A percentile compares a stretch with the other conserved stretches of the same genome.
These are phyloP conservation scores for Siniperca undulata DNA, from an alignment of 2,797 vertebrate species.

Conservation along the genomic window DNA sequence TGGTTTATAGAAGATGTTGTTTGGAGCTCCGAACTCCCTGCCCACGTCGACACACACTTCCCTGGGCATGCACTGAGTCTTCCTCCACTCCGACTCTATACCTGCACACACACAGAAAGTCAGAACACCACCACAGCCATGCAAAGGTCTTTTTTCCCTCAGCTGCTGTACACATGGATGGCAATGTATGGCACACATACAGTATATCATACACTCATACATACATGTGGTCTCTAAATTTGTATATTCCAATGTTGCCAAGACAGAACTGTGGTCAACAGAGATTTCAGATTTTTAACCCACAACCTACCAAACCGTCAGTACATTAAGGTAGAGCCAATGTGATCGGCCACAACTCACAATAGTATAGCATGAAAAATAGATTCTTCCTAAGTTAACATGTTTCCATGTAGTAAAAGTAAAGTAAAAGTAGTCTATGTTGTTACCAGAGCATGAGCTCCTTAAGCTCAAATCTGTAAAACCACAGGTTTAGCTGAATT, in stretches of 20 bases:
- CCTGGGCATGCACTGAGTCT: constrained; percentile 96
- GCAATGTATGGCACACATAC: background rate
- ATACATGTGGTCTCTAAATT: background rate
- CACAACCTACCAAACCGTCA: background rate
- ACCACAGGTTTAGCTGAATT: background rate
- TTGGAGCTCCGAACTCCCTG: constrained; percentile 97
- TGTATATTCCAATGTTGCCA: background rate
- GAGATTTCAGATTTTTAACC: background rate
- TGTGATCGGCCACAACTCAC: background rate
- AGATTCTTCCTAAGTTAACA: background rate
- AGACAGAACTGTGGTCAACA: background rate
- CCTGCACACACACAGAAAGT: constrained; percentile 85
- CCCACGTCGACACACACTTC: constrained; percentile 99
- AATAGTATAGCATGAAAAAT: background rate
- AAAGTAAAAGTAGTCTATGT: background rate
- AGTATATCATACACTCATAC: background rate
- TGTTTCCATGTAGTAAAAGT: background rate
- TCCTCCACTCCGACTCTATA: constrained; percentile 99
- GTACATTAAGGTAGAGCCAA: background rate
- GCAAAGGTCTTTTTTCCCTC: constrained; percentile 8
- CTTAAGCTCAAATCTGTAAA: background rate
- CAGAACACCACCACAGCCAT: constrained; percentile 15
- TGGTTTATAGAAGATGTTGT: constrained; percentile 99
- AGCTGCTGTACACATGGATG: background rate
- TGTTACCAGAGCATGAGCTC: background rate